These are phyloP conservation scores for Peromyscus polionotus DNA, from an alignment of 2,113 vertebrate genomes.

Conservation along the genomic window DNA sequence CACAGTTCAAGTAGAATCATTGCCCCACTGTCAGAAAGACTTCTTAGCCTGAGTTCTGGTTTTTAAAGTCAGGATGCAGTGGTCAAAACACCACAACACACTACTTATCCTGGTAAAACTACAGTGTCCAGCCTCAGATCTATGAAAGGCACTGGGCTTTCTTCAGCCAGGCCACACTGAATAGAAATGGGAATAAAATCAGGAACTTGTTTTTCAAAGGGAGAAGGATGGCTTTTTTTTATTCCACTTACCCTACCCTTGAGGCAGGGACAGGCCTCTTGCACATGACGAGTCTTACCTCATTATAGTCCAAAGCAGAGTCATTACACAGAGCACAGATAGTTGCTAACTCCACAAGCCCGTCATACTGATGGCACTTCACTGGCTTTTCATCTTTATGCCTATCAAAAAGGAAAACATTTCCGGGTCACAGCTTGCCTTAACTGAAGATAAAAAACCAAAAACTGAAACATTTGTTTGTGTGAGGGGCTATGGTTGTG, in stretches of 20 bases:
- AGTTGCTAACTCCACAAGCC: constrained; percentile 96
- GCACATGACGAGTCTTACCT: constrained; percentile 87
- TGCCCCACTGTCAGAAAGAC: not conserved
- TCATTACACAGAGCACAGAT: constrained; percentile 99
- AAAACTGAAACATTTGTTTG: not conserved
- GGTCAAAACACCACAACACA: not conserved
- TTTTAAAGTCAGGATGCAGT: not conserved
- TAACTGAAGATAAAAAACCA: constrained; percentile 10
- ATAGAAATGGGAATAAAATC: constrained; percentile 47
- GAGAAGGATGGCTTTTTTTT: constrained; percentile 34
- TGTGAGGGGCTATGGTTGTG: not conserved
- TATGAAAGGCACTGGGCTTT: not conserved
- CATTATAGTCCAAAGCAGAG: constrained; percentile 98
- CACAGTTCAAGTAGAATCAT: not conserved
- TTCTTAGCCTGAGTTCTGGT: not conserved
- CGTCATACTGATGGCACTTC: constrained; percentile 93
- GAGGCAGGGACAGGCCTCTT: not conserved
- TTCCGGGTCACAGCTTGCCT: not conserved
- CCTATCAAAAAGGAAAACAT: constrained; percentile 85
- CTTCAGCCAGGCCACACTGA: not conserved
- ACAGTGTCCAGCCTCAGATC: not conserved
- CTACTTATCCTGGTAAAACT: not conserved
- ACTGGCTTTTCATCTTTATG: constrained; percentile 93
- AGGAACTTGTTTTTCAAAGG: constrained; percentile 31
- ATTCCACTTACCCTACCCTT: not conserved